A percentile compares a stretch with the other conserved stretches of the same genome.
phyloP scores from a whole-genome alignment of 2,888 invertebrate species.

The Enchytraeus crypticus region DNA sequence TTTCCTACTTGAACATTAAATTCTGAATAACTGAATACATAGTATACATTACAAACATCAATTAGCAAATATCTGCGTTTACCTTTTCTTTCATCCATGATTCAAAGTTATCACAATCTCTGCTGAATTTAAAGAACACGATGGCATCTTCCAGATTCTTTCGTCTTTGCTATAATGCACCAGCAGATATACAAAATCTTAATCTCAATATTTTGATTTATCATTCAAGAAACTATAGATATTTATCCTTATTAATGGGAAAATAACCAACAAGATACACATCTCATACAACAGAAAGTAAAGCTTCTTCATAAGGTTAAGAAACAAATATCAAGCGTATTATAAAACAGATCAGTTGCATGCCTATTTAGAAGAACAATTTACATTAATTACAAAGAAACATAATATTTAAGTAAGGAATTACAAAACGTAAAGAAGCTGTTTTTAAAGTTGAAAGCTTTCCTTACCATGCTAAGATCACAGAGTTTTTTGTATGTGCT shows the following conservation, averaged over 20 bases:
- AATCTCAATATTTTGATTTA: no score
- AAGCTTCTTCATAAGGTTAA: no score
- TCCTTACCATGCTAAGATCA: slow-evolving; percentile 45
- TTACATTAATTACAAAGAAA: neutral
- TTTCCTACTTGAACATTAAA: neutral
- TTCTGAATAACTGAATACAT: neutral
- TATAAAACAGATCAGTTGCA: neutral
- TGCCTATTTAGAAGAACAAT: neutral
- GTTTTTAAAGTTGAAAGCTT: no score
- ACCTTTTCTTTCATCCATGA: slow-evolving; percentile 88
- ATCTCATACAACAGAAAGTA: no score
- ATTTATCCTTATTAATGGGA: no score
- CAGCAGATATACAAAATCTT: no score
- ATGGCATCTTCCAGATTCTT: slow-evolving; percentile 83
- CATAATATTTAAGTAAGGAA: neutral
- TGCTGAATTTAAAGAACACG: slow-evolving; percentile 80
- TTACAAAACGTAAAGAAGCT: neutral
- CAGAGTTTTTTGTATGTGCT: slow-evolving; percentile 59
- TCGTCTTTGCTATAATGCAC: slow-evolving; percentile 62
- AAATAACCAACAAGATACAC: no score
- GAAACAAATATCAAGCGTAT: neutral
- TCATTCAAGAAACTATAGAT: no score
- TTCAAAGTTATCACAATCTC: slow-evolving; percentile 95
- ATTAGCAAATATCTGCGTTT: neutral
- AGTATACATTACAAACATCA: neutral